Percentiles rank a stretch among this genome's conserved stretches.
These are phyloP conservation scores for Todus mexicanus DNA, from an alignment of 2,797 vertebrate genomes.

Conservation along the genomic window DNA sequence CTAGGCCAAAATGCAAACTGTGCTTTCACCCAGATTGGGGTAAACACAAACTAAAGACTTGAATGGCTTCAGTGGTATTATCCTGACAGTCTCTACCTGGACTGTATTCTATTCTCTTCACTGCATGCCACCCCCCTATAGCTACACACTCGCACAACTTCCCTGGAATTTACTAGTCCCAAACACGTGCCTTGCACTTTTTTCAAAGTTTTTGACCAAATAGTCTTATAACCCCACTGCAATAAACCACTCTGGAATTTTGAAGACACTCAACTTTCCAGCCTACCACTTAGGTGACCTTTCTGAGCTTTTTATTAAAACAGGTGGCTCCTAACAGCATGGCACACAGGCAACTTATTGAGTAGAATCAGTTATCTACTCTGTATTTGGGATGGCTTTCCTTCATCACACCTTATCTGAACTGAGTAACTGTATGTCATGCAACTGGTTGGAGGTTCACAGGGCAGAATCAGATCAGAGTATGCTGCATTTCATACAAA, in stretches of 20 bases:
- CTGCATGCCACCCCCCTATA: background rate
- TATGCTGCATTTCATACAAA: background rate
- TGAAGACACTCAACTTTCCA: background rate
- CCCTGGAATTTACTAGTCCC: background rate
- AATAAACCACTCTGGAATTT: background rate
- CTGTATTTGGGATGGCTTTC: background rate
- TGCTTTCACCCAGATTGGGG: background rate
- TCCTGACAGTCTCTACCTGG: background rate
- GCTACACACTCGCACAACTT: background rate
- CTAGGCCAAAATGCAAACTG: background rate
- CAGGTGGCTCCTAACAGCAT: background rate
- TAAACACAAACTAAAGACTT: background rate
- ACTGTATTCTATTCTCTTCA: background rate
- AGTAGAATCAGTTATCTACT: background rate
- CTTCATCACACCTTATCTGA: background rate
- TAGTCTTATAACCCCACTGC: background rate
- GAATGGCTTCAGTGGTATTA: background rate
- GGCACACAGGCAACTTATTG: background rate
- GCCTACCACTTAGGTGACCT: background rate
- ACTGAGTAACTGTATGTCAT: rapidly evolving
- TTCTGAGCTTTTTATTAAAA: background rate
- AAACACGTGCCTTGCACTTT: background rate
- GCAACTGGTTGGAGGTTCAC: background rate
- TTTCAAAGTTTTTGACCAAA: background rate
- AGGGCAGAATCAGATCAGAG: background rate